Conservation (phyloP, 2,797 vertebrate genomes). For the Eulemur coronatus region DNA sequence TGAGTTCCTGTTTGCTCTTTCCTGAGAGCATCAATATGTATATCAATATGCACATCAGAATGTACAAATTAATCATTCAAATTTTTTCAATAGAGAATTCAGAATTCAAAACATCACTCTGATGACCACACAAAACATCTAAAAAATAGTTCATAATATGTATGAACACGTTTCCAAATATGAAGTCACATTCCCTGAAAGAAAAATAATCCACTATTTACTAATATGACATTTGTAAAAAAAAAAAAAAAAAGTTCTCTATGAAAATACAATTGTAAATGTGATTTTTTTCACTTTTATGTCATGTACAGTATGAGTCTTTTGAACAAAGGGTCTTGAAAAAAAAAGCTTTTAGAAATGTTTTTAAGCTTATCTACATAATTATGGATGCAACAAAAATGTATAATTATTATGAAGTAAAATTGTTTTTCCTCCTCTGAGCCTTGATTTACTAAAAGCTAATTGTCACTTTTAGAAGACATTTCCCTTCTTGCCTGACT, state of each 20-base stretch:
- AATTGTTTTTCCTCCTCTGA: neutral
- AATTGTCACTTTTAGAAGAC: neutral
- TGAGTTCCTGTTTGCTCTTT: neutral
- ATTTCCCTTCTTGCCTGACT: neutral
- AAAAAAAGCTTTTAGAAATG: neutral
- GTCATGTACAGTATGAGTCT: neutral
- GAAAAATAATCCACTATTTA: neutral
- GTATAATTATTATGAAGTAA: conserved; percentile 9
- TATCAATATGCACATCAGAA: neutral
- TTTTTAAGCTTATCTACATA: conserved; percentile 41
- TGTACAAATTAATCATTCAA: neutral
- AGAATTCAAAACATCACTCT: conserved; percentile 14
- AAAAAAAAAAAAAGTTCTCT: neutral
- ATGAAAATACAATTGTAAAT: neutral
- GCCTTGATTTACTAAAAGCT: conserved; percentile 16
- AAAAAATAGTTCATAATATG: neutral
- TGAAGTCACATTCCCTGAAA: neutral
- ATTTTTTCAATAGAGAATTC: conserved; percentile 12
- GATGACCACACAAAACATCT: neutral
- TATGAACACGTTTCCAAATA: neutral
- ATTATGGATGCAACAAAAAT: conserved; percentile 28
- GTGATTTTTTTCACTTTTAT: neutral
- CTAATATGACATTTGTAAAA: neutral
- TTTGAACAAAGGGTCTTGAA: neutral
- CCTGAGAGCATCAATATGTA: neutral